These are phyloP conservation scores for Minunthozetes semirufus DNA, from an alignment of 2,888 invertebrate species.

Conservation along the genomic window DNA sequence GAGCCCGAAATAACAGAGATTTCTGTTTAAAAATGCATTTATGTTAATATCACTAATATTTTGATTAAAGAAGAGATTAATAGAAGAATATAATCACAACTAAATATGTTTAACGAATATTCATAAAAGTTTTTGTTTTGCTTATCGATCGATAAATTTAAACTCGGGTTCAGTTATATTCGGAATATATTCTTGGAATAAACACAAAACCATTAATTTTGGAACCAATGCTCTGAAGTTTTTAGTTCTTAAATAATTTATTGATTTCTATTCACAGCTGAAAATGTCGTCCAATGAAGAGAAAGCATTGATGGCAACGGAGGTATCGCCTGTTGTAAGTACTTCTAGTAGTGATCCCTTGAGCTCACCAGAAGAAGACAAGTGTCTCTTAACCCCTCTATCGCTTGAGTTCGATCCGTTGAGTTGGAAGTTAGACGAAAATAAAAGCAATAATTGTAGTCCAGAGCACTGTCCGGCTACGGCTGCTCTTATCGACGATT, in stretches of 20 bases:
- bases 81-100: no score
- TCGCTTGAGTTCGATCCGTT: constrained; percentile 19
- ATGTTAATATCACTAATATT: no score
- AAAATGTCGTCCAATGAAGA: constrained; percentile 2
- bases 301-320: background rate
- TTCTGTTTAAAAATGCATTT: no score
- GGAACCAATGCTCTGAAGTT: background rate
- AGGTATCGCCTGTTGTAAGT: constrained; percentile 14
- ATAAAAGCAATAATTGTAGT: constrained; percentile 11
- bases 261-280: background rate
- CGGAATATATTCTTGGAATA: background rate
- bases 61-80: no score
- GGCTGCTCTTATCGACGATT: background rate
- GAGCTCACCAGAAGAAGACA: background rate
- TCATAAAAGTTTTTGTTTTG: no score
- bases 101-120: no score
- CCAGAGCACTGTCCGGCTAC: background rate
- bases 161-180: background rate
- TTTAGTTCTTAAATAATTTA: background rate
- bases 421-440: constrained; percentile 12
- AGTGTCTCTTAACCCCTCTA: background rate
- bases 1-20: no score
- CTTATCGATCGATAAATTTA: background rate
- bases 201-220: background rate
- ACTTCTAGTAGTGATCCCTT: background rate